These are phyloP conservation scores for Chromoteleia sp. DNA, from an alignment of 2,888 invertebrate species.

Conservation along the genomic window DNA sequence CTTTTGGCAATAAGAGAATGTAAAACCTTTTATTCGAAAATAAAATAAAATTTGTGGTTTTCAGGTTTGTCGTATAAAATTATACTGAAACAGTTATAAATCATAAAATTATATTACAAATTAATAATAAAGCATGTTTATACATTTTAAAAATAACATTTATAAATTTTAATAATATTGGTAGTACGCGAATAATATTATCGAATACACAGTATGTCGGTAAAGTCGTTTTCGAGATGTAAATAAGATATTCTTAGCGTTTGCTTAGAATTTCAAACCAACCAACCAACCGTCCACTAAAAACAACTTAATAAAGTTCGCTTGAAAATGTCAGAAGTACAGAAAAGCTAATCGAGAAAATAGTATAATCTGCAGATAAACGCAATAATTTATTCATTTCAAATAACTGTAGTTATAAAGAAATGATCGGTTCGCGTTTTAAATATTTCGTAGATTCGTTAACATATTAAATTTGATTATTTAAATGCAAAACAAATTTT, in stretches of 20 bases:
- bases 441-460: too few relatives aligned
- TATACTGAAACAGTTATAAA: too few relatives aligned
- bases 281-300: slow-evolving; percentile 34
- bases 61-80: too few relatives aligned
- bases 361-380: slow-evolving; percentile 28
- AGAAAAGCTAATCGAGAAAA: slow-evolving; percentile 56
- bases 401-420: slow-evolving; percentile 23
- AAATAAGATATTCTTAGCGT: slow-evolving; percentile 62
- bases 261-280: slow-evolving; percentile 56
- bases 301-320: slow-evolving; percentile 57
- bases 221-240: slow-evolving; percentile 46
- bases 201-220: slow-evolving; percentile 23
- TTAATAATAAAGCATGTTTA: too few relatives aligned
- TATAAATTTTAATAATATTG: too few relatives aligned
- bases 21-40: too few relatives aligned
- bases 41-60: too few relatives aligned
- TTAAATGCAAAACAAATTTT: too few relatives aligned
- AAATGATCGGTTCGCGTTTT: slow-evolving; percentile 15
- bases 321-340: slow-evolving; percentile 56
- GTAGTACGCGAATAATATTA: slow-evolving; percentile 21
- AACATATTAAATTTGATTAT: too few relatives aligned
- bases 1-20: too few relatives aligned
- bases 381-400: slow-evolving; percentile 32
- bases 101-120: too few relatives aligned
- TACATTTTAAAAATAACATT: too few relatives aligned